Evolutionary conservation across 2,113 vertebrate species (phyloP), one percentile per base, ranked within the genome.

Genomic region (Apodemus speciosus): DNA sequence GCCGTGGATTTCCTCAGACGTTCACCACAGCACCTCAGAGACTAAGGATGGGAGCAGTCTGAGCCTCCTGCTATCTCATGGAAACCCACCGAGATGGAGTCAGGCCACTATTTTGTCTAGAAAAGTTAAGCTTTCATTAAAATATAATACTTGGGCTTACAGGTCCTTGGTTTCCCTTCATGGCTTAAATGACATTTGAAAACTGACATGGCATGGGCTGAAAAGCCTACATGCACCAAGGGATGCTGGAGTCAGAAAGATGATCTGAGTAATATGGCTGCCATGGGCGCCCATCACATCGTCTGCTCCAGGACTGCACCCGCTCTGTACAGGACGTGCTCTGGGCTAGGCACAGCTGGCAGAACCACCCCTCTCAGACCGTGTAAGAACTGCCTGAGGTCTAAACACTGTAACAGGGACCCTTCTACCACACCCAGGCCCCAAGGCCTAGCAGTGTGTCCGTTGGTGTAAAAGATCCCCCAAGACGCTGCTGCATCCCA

Each of bases 371-470:
- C 13, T 4, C 53, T 32, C 60, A 49, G 43, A 66, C 79, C 3
- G 32, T 5, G 1, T 21, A 46, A 27, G 66, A 8, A 2, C 11
- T 3, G 32, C 38, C 3, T 0, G 23, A 30, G 23, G 38, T 6
- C 0, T 11, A 9, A 8, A 49, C 23, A 0, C 8, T 3, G 2
- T 0, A 2, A 23, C 21, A 56, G 60, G 80, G 71, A 46, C 32
- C 53, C 73, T 58, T 20, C n/a, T 38, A 13, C 43, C 4, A 0
- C 14, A 15, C 13, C 0, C 0, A 5, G 25, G 6, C 3, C 85
- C 56, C 66, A 18, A 16, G 35, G 10, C 7, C 1, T 38, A 0
- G 71, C 21, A 0, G 83, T n/a, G 14, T 38, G 15, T 5, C 69
- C 27, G 14, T 0, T 1, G 18, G 1, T 1, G 35, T 10, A 9